phyloP scores from a whole-genome alignment of 2,797 vertebrate species.

The Micropoecilia bifurca region DNA sequence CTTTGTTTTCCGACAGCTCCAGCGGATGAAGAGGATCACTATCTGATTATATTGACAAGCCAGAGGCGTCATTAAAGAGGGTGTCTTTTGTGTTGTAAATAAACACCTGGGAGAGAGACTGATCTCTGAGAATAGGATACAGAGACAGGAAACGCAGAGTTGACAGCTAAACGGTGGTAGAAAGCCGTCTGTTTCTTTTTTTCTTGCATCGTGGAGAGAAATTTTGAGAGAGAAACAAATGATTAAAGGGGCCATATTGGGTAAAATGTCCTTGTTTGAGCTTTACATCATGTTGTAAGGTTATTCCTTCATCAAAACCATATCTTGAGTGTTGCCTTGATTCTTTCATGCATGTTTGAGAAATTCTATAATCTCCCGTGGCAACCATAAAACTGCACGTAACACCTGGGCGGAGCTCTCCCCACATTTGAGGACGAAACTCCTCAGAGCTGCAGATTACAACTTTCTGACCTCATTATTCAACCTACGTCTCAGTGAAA shows the following conservation, averaged over 20 bases:
- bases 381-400: no score
- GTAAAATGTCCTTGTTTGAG: no score
- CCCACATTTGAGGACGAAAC: no score
- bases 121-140: constrained; percentile 28
- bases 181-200: constrained; percentile 6
- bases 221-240: constrained; percentile 20
- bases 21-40: constrained; percentile 54
- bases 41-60: constrained; percentile 70
- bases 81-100: constrained; percentile 61
- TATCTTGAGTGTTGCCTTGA: no score
- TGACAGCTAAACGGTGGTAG: constrained; percentile 39
- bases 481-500: no score
- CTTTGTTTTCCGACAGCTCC: constrained; percentile 68
- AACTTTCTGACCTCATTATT: no score
- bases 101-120: constrained; percentile 64
- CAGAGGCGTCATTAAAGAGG: constrained; percentile 67
- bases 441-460: no score
- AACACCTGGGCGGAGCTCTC: no score
- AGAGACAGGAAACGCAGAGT: constrained; percentile 21
- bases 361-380: no score
- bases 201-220: constrained; percentile 21
- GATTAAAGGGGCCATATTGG: constrained; percentile 9
- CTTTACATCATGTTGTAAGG: no score
- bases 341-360: no score
- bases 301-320: no score